Evolutionary conservation across 2,113 vertebrate species (phyloP).

Genomic region (Bos indicus): DNA sequence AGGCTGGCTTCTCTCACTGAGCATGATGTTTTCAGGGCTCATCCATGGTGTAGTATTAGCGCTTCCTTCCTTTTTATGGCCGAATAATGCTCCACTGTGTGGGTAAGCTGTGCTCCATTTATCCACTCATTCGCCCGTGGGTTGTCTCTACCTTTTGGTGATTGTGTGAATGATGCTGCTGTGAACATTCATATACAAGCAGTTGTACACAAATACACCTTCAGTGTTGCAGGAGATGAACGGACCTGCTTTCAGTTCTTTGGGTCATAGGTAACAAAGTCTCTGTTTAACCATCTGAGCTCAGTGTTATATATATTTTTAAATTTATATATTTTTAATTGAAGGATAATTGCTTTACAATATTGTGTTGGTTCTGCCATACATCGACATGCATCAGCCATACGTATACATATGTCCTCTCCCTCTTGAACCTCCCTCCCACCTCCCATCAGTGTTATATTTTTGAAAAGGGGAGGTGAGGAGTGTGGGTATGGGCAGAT

Average conservation of each 20-base stretch:
- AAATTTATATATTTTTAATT: background rate
- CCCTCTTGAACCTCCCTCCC: background rate
- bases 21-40: fast-evolving
- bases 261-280: background rate
- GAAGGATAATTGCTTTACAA: background rate
- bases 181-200: fast-evolving
- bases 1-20: background rate
- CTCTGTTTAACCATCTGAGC: background rate
- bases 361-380: background rate
- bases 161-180: background rate
- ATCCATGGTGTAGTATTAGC: fast-evolving
- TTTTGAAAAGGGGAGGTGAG: background rate
- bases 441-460: background rate
- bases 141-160: background rate
- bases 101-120: background rate
- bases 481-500: background rate
- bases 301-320: background rate
- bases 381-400: background rate
- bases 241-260: background rate
- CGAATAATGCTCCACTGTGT: fast-evolving
- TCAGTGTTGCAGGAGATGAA: background rate
- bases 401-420: background rate
- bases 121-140: fast-evolving
- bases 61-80: background rate
- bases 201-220: background rate